Percentiles rank a stretch among this genome's conserved stretches.
Conservation (phyloP, 2,797 vertebrate species). For the Chelon auratus region DNA sequence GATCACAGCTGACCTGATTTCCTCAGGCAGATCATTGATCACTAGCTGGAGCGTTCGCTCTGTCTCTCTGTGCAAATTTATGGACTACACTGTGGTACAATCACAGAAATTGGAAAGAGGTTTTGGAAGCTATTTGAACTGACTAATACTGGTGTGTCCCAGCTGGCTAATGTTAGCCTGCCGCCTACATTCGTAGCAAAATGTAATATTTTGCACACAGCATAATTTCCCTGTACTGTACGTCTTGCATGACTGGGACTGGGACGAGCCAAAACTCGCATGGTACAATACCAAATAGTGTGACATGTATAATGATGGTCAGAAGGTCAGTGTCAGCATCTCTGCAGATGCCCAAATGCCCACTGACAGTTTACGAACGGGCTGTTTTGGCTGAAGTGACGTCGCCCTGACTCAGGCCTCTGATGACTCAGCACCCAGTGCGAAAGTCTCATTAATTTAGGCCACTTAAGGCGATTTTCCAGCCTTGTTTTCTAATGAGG, state of each 20-base stretch:
- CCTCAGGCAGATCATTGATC: too few species aligned
- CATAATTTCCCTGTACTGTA: background rate
- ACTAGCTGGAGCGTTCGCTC: too few species aligned
- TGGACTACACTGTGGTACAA: too few species aligned
- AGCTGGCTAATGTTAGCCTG: background rate
- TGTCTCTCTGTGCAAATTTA: too few species aligned
- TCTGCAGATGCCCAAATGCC: constrained; percentile 47
- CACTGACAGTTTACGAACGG: constrained; percentile 71
- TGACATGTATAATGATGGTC: constrained; percentile 41
- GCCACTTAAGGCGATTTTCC: constrained; percentile 83
- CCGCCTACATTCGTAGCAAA: background rate
- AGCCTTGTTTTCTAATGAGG: constrained; percentile 85
- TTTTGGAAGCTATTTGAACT: background rate
- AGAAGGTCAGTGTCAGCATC: constrained; percentile 60
- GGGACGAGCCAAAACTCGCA: background rate
- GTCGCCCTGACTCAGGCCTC: constrained; percentile 64
- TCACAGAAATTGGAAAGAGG: too few species aligned
- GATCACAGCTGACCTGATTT: too few species aligned
- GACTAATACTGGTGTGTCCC: background rate
- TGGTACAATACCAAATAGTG: constrained; percentile 7
- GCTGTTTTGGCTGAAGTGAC: constrained; percentile 65
- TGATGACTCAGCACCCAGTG: constrained; percentile 77
- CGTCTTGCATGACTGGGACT: background rate
- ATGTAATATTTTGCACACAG: background rate
- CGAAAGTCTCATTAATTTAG: constrained; percentile 79